Evolutionary conservation across 1,140 invertebrate genomes (phyloP).

Genomic region (Polypedilum pembai): DNA sequence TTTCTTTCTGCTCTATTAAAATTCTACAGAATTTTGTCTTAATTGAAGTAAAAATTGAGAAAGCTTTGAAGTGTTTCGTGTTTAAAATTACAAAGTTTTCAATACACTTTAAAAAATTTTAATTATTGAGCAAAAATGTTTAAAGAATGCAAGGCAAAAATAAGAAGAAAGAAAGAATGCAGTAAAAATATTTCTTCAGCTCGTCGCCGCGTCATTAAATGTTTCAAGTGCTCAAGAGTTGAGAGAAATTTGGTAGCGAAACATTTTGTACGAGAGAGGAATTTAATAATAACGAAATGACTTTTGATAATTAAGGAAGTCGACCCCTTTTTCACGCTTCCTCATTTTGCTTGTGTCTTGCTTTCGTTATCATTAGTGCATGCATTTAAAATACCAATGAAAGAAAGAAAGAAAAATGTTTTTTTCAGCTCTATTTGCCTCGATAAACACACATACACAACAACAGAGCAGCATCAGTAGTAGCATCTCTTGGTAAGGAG

Average conservation of each 20-base stretch:
- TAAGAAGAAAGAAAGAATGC: background rate
- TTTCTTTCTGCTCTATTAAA: too few relatives aligned
- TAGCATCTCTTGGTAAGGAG: background rate
- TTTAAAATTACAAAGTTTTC: too few relatives aligned
- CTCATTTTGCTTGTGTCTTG: too few relatives aligned
- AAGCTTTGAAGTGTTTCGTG: too few relatives aligned
- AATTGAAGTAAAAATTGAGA: too few relatives aligned
- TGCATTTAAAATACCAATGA: background rate
- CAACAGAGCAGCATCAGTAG: background rate
- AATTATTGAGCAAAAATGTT: too few relatives aligned
- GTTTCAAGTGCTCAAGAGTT: background rate
- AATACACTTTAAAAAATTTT: too few relatives aligned
- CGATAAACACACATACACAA: background rate
- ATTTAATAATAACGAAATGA: background rate
- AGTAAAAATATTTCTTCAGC: background rate
- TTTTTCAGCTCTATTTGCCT: constrained; percentile 5
- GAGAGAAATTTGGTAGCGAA: background rate
- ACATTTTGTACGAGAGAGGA: background rate
- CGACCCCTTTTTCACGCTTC: background rate
- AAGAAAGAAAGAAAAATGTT: background rate
- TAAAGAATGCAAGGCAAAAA: too few relatives aligned
- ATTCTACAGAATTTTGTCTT: too few relatives aligned
- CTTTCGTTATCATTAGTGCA: too few relatives aligned
- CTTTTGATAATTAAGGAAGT: constrained; percentile 6
- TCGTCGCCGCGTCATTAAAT: background rate